Evolutionary conservation across 53 echinoderm and acorn worm genomes (phyloP), one percentile per base, ranked within the genome.

Genomic region (Apostichopus leukothele): DNA sequence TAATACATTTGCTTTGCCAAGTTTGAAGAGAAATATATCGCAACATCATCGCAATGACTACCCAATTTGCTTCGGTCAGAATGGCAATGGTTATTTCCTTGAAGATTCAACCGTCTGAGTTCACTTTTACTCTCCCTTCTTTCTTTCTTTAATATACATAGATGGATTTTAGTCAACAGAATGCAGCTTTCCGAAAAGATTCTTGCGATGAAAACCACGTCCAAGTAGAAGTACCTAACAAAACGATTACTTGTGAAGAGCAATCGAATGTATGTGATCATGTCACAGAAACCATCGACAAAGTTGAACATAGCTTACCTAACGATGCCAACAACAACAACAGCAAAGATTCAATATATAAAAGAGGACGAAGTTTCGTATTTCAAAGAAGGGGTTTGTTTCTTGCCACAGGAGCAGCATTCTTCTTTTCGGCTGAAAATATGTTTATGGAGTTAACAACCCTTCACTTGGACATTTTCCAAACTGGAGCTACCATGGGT

Each of bases 391-490:
- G 75, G 57, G 88, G 88, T 6, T 53, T 87, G 6, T 7, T 87
- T 11, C 59, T 87, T 20, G 88, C 88, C 1, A 74, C 60, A 52
- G 74, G 88, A 55, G 88, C 75, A 9, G 88, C 88, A 27, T 52
- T 87, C 16, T 87, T 87, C 5, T 87, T 75, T 53, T 74, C 88
- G 18, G 55, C 12, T 16, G 88, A 74, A 52, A 87, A 87, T 52
- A 87, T 87, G 59, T 87, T 74, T 53, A 75, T 87, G 75, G 88
- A 87, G 50, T 51, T 75, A 51, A 11, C 73, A 9, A 57, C 74
- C 12, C 9, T 7, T 21, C 19, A 73, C 12, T 75, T 87, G 26
- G 55, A 53, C 22, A 55, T 75, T 12, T 87, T 87, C 19, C 74
- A 87, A 21, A 54, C 26, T 59, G 23, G 74, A 22, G 74, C 57